Evolutionary conservation across 2,888 invertebrate species (phyloP), one percentile per base, ranked within the genome.

Genomic region (Oligia strigilis): DNA sequence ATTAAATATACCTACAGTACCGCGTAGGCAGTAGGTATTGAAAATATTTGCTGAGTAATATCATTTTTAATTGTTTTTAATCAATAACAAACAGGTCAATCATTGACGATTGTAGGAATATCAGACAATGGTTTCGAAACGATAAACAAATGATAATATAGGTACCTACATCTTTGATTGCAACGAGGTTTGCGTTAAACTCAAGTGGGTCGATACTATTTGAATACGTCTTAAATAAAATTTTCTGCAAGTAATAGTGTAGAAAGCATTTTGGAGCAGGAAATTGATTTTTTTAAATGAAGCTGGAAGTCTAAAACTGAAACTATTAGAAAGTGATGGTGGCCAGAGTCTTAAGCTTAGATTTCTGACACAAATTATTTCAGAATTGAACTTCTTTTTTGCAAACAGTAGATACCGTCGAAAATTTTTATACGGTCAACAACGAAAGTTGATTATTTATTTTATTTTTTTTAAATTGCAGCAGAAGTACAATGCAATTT

Each of bases 11-110:
- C 17, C n/a, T n/a, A 17, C 14, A 58, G 23, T 23, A 49, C 46
- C 29, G 29, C 4, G n/a, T 19, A 14, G 2, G 11, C 60, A 62
- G 75, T 58, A 75, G n/a, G 49, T 71, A 49, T 40, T 46, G 0
- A 40, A 71, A 13, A 71, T 79, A 64, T 70, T 46, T 72, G n/a
- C 14, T 36, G 36, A 80, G 36, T 73, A 67, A 73, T 80, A 67
- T 72, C 14, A 5, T 43, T 17, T 66, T n/a, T n/a, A 23, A 29
- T 55, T 55, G 36, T 29, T 79, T 78, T 64, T 46, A 69, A 70
- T 78, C 55, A 58, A 46, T 11, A 71, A 69, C n/a, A 49, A 40
- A n/a, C 58, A 36, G 36, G 62, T 65, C 64, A 69, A 14, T 46
- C 62, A 64, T 76, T 46, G 55, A 67, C 46, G 17, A 72, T 29